These are phyloP conservation scores for Grammomys surdaster DNA, from an alignment of 2,113 vertebrate genomes.

Conservation along the genomic window DNA sequence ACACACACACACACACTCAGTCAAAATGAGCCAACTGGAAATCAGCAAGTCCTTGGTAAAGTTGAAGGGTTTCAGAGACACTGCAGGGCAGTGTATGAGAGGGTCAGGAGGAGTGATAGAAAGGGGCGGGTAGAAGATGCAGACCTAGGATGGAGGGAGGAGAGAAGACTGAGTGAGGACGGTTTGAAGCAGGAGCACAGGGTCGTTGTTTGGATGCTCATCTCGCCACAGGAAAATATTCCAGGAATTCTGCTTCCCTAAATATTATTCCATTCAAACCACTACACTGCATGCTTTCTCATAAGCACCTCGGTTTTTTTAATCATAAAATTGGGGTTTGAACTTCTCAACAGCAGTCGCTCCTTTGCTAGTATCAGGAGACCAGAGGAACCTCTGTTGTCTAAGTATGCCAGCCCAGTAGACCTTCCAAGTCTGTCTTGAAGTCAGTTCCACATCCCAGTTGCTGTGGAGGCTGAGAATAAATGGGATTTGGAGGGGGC, in stretches of 20 bases:
- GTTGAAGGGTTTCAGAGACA: not conserved
- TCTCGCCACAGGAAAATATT: not conserved
- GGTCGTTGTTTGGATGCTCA: not conserved
- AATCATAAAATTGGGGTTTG: slow-evolving; percentile 60
- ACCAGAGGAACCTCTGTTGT: not conserved
- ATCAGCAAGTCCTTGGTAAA: not conserved
- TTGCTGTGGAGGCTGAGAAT: not conserved
- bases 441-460: not conserved
- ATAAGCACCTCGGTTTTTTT: slow-evolving; percentile 20
- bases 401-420: not conserved
- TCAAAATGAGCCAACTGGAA: not conserved
- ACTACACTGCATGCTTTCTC: not conserved
- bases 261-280: slow-evolving; percentile 17
- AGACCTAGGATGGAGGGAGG: not conserved
- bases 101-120: not conserved
- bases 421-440: not conserved
- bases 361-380: not conserved
- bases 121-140: not conserved
- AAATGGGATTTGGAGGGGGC: not conserved
- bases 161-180: not conserved
- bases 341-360: not conserved
- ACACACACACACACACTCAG: not conserved
- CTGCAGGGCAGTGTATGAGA: not conserved
- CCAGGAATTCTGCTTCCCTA: not conserved
- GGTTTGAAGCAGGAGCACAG: not conserved